Percentiles rank a stretch among this genome's conserved stretches.
These are phyloP conservation scores for Trachemys scripta DNA, from an alignment of 2,113 vertebrate genomes.

Conservation along the genomic window DNA sequence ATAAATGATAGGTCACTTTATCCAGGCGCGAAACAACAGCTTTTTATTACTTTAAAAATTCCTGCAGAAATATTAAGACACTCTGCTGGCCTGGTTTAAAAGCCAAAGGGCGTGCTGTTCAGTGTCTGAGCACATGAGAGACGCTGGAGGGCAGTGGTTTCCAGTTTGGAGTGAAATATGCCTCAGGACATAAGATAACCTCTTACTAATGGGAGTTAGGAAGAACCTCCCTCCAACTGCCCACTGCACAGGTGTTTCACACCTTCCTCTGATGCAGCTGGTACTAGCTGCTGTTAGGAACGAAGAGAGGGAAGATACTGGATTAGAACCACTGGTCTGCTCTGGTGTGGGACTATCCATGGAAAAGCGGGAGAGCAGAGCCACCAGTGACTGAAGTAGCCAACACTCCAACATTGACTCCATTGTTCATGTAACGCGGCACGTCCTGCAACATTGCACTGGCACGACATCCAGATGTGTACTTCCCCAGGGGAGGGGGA, in stretches of 20 bases:
- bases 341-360: accelerated
- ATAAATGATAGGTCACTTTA: neutral
- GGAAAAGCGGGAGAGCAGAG: neutral
- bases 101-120: neutral
- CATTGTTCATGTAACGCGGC: accelerated
- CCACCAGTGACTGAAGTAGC: neutral
- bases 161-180: neutral
- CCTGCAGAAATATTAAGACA: neutral
- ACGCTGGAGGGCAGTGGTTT: neutral
- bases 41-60: neutral
- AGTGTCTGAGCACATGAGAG: neutral
- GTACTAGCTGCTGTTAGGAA: neutral
- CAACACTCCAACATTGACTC: neutral
- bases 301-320: neutral
- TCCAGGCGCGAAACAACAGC: neutral
- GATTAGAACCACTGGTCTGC: neutral
- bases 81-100: neutral
- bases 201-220: neutral
- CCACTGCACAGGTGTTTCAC: neutral
- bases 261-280: neutral
- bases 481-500: neutral
- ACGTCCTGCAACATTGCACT: accelerated
- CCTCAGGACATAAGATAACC: neutral
- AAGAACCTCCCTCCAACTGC: neutral
- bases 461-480: accelerated